phyloP scores from a whole-genome alignment of 1,140 invertebrate genomes.

The Cyclargus thomasi region DNA sequence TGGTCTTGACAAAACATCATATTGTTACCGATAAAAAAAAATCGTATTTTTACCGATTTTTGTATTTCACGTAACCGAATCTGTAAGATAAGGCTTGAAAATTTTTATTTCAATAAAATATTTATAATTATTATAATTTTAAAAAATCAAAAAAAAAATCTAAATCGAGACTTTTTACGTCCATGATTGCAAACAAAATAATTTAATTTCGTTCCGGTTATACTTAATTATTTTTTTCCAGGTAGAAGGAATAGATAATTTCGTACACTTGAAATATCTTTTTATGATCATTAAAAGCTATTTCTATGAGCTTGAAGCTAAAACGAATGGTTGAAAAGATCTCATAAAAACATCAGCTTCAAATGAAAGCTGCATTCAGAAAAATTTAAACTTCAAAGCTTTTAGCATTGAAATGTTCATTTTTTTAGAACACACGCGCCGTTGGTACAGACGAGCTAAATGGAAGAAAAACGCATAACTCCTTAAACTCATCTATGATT shows the following conservation, averaged over 20 bases:
- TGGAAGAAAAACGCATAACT: background rate
- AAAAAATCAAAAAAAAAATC: no score
- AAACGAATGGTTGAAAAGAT: slow-evolving; percentile 12
- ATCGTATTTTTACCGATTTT: no score
- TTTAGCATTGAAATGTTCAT: slow-evolving; percentile 14
- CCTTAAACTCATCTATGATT: background rate
- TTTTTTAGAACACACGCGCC: slow-evolving; percentile 1
- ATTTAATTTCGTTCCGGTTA: no score
- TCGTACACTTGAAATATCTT: background rate
- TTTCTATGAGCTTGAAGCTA: slow-evolving; percentile 10
- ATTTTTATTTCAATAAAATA: no score
- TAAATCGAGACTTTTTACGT: no score
- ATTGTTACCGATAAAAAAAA: no score
- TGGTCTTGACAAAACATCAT: no score
- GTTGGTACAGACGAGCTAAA: background rate
- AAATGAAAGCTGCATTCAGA: slow-evolving; percentile 14
- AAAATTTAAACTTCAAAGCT: slow-evolving; percentile 11
- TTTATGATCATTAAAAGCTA: slow-evolving; percentile 8
- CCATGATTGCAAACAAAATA: no score
- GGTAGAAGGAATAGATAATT: background rate
- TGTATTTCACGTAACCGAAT: no score
- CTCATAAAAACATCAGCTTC: slow-evolving; percentile 13
- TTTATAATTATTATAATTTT: no score
- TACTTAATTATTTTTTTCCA: no score
- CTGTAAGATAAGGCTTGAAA: no score